Conservation (phyloP, 2,888 invertebrate species). For the Calephelis perditalis region DNA sequence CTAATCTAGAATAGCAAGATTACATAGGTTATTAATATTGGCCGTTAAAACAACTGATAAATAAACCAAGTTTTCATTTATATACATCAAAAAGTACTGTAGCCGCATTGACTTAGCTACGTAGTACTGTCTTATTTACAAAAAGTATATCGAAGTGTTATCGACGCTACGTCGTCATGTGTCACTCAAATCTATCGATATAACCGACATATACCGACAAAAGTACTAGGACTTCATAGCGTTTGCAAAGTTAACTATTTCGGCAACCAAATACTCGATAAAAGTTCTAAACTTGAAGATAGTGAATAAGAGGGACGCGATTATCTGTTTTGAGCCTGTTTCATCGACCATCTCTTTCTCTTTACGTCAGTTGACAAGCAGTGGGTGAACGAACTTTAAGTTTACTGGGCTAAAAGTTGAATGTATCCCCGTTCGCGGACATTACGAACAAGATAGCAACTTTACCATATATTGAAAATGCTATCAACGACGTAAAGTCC, state of each 20-base stretch:
- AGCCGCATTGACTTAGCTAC: too few species aligned
- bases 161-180: constrained; percentile 7
- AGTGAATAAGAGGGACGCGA: constrained; percentile 50
- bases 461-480: constrained; percentile 56
- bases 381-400: constrained; percentile 76
- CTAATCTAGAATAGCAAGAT: too few species aligned
- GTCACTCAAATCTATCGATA: constrained; percentile 62
- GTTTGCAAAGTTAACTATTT: constrained; percentile 66
- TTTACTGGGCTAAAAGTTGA: constrained; percentile 80
- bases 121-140: too few species aligned
- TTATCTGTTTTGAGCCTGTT: constrained; percentile 42
- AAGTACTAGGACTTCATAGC: constrained; percentile 68
- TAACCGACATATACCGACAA: constrained; percentile 70
- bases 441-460: constrained; percentile 78
- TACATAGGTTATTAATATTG: too few species aligned
- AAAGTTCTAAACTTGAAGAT: constrained; percentile 70
- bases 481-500: constrained; percentile 50
- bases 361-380: constrained; percentile 77
- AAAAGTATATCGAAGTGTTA: background rate
- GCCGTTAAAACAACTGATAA: too few species aligned
- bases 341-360: constrained; percentile 51
- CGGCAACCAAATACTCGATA: constrained; percentile 63
- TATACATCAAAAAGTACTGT: too few species aligned
- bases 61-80: too few species aligned
- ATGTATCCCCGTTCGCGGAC: constrained; percentile 78